These are phyloP conservation scores for Galaxias olidus DNA, from an alignment of 2,797 vertebrate species.

Conservation along the genomic window DNA sequence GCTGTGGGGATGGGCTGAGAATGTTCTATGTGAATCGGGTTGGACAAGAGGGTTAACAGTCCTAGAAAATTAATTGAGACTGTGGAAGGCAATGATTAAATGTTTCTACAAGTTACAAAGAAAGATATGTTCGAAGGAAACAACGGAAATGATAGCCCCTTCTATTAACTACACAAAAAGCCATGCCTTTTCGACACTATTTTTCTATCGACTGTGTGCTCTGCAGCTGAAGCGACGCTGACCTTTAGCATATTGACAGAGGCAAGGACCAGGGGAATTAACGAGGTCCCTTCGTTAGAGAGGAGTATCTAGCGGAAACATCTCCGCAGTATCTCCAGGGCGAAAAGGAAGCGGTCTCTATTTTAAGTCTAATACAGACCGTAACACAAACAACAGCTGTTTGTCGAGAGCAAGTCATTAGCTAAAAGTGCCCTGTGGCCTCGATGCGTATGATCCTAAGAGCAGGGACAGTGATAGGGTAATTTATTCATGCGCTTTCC, in stretches of 20 bases:
- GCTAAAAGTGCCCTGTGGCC: slow-evolving; percentile 26
- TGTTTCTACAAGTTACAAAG: no score
- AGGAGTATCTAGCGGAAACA: not conserved
- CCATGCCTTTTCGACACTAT: no score
- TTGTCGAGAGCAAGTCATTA: slow-evolving; percentile 18
- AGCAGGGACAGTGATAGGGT: slow-evolving; percentile 20
- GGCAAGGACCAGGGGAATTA: not conserved
- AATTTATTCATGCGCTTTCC: slow-evolving; percentile 19
- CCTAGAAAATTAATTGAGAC: no score
- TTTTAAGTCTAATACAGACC: slow-evolving; percentile 17
- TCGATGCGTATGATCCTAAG: slow-evolving; percentile 24
- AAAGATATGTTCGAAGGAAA: no score
- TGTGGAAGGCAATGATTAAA: no score
- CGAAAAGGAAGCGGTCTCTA: not conserved
- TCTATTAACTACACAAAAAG: no score
- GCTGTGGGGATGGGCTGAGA: no score
- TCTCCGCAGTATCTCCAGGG: not conserved
- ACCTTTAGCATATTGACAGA: not conserved
- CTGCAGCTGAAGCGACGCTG: not conserved
- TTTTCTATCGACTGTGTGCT: no score
- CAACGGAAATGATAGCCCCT: no score
- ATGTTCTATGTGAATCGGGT: no score
- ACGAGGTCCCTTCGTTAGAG: not conserved
- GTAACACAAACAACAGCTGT: slow-evolving; percentile 1
- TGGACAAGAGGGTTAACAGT: no score